Percentiles rank a stretch among this genome's conserved stretches.
Evolutionary conservation across 2,888 invertebrate species (phyloP).

Genomic region (Pristionchus japonicus): DNA sequence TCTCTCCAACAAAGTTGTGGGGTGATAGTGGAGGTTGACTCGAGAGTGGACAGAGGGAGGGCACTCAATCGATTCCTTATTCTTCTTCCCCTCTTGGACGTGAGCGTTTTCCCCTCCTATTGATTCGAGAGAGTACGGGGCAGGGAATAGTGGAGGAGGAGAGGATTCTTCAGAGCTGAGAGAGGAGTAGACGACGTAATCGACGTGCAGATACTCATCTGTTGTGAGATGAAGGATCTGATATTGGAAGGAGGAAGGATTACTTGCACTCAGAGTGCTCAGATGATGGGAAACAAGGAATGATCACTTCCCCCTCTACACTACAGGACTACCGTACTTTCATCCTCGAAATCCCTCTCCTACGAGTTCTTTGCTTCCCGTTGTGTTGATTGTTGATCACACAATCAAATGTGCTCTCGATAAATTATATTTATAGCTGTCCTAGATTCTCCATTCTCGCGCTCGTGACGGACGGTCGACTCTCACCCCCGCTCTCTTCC

Average conservation of each 20-base stretch:
- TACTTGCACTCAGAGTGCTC: background rate
- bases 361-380: background rate
- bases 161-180: background rate
- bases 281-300: background rate
- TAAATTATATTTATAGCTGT: background rate
- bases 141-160: slow-evolving; percentile 11
- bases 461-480: no score
- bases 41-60: background rate
- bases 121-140: slow-evolving; percentile 41
- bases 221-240: background rate
- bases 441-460: no score
- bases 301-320: background rate
- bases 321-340: background rate
- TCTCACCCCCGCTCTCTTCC: no score
- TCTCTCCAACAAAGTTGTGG: background rate
- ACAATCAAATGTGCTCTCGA: background rate
- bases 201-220: background rate
- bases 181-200: slow-evolving; percentile 19
- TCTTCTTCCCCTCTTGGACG: slow-evolving; percentile 25
- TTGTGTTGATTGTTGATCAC: background rate
- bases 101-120: slow-evolving; percentile 18
- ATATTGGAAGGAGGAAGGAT: background rate
- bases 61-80: slow-evolving; percentile 18
- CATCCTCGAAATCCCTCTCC: background rate
- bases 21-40: background rate